A percentile compares a stretch with the other conserved stretches of the same genome.
These are phyloP conservation scores for Harpagoxenus sublaevis DNA, from an alignment of 2,888 invertebrate species.

Conservation along the genomic window DNA sequence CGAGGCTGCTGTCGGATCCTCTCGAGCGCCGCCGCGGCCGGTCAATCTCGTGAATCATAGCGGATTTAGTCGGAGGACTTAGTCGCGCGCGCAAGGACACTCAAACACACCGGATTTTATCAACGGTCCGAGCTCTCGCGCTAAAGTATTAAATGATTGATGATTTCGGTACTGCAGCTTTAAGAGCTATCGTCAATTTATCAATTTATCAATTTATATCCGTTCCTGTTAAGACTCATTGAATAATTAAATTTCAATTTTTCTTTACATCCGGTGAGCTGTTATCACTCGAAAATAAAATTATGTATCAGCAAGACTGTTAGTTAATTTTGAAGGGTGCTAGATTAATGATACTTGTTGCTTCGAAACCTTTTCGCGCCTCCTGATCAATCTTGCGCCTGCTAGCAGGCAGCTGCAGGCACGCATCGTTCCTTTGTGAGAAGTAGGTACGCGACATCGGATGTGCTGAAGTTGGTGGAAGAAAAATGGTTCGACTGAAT, in stretches of 20 bases:
- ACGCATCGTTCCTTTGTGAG: conserved; percentile 46
- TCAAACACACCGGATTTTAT: conserved; percentile 32
- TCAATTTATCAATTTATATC: conserved; percentile 17
- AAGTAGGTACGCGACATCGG: background rate
- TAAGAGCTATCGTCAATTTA: conserved; percentile 21
- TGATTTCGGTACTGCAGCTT: background rate
- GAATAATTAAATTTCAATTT: conserved; percentile 55
- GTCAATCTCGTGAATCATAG: conserved; percentile 77
- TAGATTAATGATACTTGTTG: conserved; percentile 58
- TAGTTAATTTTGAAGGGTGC: conserved; percentile 32
- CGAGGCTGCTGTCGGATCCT: conserved; percentile 71
- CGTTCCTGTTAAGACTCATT: conserved; percentile 5
- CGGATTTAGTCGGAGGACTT: conserved; percentile 61
- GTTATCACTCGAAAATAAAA: conserved; percentile 50
- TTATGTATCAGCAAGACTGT: conserved; percentile 42
- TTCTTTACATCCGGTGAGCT: conserved; percentile 16
- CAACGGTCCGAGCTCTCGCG: background rate
- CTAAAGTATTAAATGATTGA: conserved; percentile 36
- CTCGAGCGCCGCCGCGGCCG: conserved; percentile 56
- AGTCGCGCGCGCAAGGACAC: conserved; percentile 11
- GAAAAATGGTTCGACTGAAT: conserved; percentile 5
- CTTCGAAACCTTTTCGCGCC: conserved; percentile 39
- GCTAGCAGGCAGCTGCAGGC: conserved; percentile 16
- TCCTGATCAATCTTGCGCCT: conserved; percentile 46
- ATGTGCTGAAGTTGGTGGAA: background rate